phyloP scores from a whole-genome alignment of 2,888 invertebrate genomes.

The Blera fallax region DNA sequence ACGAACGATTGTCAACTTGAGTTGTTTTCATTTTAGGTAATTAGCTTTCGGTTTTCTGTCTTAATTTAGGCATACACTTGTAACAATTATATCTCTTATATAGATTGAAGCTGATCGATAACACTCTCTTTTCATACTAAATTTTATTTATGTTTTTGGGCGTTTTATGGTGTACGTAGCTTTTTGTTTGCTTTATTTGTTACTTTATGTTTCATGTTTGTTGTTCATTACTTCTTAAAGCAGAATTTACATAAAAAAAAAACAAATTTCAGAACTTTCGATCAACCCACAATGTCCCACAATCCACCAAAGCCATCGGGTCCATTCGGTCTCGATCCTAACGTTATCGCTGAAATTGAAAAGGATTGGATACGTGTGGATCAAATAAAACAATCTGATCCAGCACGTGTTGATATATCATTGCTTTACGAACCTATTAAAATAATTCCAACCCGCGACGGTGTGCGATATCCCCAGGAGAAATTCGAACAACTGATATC shows the following conservation, averaged over 20 bases:
- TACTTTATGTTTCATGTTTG: slow-evolving; percentile 24
- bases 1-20: neutral
- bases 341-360: slow-evolving; percentile 88
- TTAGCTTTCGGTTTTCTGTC: too few species aligned
- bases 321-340: slow-evolving; percentile 90
- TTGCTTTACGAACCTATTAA: slow-evolving; percentile 82
- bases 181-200: slow-evolving; percentile 33
- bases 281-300: slow-evolving; percentile 75
- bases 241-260: neutral
- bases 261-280: slow-evolving; percentile 77
- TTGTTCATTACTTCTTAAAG: neutral
- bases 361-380: slow-evolving; percentile 81
- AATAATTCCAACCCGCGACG: slow-evolving; percentile 83
- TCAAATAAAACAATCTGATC: slow-evolving; percentile 81
- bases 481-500: slow-evolving; percentile 79
- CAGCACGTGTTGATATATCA: slow-evolving; percentile 79
- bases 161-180: slow-evolving; percentile 16
- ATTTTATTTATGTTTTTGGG: neutral
- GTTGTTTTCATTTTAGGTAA: neutral
- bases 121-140: too few species aligned
- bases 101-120: neutral
- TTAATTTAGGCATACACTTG: too few species aligned
- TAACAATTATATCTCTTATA: too few species aligned
- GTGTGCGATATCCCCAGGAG: slow-evolving; percentile 81
- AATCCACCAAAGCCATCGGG: slow-evolving; percentile 84